These are phyloP conservation scores for Daboia siamensis DNA, from an alignment of 2,113 vertebrate species.

Conservation along the genomic window DNA sequence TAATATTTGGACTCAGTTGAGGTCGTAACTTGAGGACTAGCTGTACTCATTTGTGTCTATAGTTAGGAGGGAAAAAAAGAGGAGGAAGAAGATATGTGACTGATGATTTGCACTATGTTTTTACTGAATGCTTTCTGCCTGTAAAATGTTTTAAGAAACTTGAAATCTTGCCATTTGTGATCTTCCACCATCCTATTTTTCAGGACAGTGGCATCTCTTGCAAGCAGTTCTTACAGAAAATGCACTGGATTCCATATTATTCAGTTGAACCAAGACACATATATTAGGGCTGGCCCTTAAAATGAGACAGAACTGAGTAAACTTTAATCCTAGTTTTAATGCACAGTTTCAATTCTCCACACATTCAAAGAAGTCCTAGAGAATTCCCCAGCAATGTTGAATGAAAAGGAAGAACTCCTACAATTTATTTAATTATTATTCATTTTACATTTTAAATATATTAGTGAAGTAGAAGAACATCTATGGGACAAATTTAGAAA, in stretches of 20 bases:
- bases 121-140: neutral
- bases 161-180: neutral
- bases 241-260: neutral
- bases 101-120: neutral
- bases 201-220: neutral
- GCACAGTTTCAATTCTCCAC: constrained; percentile 1
- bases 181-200: neutral
- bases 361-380: neutral
- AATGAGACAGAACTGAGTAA: neutral
- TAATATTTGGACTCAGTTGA: neutral
- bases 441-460: neutral
- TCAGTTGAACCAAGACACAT: neutral
- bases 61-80: neutral
- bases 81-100: neutral
- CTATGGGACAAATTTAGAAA: neutral
- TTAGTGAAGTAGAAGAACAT: neutral
- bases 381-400: neutral
- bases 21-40: neutral
- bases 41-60: neutral
- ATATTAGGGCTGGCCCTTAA: no score
- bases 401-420: neutral
- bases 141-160: neutral
- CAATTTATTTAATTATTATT: neutral
- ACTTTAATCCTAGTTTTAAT: neutral
- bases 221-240: neutral